Evolutionary conservation across 2,888 invertebrate genomes (phyloP), one percentile per base, ranked within the genome.

Genomic region (Melieria omissa): DNA sequence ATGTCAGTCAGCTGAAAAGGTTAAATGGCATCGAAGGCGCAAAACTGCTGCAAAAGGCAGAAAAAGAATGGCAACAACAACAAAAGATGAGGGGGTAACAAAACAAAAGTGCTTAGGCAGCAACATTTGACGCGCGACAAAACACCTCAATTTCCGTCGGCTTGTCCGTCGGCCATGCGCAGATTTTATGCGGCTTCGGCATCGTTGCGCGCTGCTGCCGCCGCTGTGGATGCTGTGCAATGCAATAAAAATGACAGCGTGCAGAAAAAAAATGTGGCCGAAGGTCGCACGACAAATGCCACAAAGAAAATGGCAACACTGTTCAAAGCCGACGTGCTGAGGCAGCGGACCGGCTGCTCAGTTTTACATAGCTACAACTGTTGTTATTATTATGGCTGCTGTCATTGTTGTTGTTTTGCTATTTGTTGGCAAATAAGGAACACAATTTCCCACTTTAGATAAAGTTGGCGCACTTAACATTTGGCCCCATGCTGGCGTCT

Each of bases 61-160:
- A 10, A 46, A 46, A 14, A 42, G 12, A 8, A 62, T n/a, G 62
- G 6, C 16, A 5, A 7, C 9, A 54, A 16, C 54, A 29, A n/a
- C n/a, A 29, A 29, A 29, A 29, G 29, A 29, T 29, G 29, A n/a
- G n/a, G 29, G 29, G 29, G 29, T 29, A 3, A 29, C 29, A 29
- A 29, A 29, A 29, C 29, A 29, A 29, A 29, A 29, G 29, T 29
- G 29, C 29, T 29, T 29, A 29, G 29, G 29, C 29, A 29, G 29
- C 29, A 29, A 44, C 52, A 65, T 65, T 65, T 65, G 64, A 42
- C 29, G 29, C 29, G 29, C 29, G 29, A 29, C 29, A 29, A 29
- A 29, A 54, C 52, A 10, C 44, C 54, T 54, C 44, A 65, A 65
- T 65, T 44, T 65, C 64, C 64, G 64, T 29, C 29, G 29, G 29